Evolutionary conservation across 2,797 vertebrate species (phyloP), one percentile per base, ranked within the genome.

Genomic region (Enteromius mattozi): DNA sequence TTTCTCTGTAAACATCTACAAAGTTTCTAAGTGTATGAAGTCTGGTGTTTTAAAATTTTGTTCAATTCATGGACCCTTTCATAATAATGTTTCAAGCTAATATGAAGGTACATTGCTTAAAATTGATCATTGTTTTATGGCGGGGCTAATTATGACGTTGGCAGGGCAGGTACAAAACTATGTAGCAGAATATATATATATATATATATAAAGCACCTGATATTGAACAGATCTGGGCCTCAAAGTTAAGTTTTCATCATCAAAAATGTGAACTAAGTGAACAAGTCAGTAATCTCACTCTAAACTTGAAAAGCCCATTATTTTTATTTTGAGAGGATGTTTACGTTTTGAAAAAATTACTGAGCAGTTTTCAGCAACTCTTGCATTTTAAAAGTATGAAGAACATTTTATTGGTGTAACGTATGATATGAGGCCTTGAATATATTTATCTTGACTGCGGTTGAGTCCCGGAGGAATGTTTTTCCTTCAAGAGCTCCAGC

Each of bases 401-500:
- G 47, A 17, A 30, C 2, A 49, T 49, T 30, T 5, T 30, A 21
- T 51, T 19, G 9, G 6, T 30, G 8, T 45, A 16, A 45, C 45
- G 8, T 12, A 3, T 21, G 45, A 21, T 21, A 35, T 21, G 71
- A 54, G 47, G 5, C 17, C 54, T 61, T 77, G n/a, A 42, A 56
- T 77, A 14, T 35, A 5, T 80, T 51, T 40, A 49, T 63, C 59
- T 72, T 63, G 0, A 37, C 49, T 74, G 49, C 19, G 37, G 54
- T 78, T 65, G 78, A 82, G 76, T 49, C 63, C 81, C 24, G 2
- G 74, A 75, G 66, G 80, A 84, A 87, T 84, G 75, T 72, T 71
- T 82, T 27, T 56, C 65, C 40, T 71, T 70, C 51, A 51, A 77
- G 13, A 75, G 77, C 75, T 79, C 71, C 72, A 86, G 77, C 80